A percentile compares a stretch with the other conserved stretches of the same genome.
These are phyloP conservation scores for Chrysolina haemoptera DNA, from an alignment of 2,888 invertebrate species.

Conservation along the genomic window DNA sequence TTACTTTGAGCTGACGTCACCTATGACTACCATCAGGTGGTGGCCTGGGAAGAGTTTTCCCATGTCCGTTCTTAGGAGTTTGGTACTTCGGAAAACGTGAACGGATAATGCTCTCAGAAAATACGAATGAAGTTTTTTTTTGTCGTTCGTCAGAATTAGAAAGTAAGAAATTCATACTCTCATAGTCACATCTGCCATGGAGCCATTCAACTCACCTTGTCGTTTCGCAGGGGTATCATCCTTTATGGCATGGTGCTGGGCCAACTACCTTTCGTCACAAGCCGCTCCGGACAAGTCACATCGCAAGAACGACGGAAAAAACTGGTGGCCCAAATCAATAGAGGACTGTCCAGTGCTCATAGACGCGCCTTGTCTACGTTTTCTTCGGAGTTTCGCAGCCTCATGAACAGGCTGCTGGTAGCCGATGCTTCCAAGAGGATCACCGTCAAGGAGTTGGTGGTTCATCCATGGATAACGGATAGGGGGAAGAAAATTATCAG, in stretches of 20 bases:
- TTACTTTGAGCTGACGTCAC: no score
- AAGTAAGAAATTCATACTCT: no score
- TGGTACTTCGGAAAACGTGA: no score
- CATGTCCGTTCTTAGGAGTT: no score
- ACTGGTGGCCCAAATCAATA: slow-evolving; percentile 78
- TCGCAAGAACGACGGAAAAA: slow-evolving; percentile 74
- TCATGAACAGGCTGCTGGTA: slow-evolving; percentile 73
- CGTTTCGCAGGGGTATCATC: slow-evolving; percentile 73
- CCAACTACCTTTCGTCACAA: slow-evolving; percentile 77
- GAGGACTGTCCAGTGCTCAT: slow-evolving; percentile 76
- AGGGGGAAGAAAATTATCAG: slow-evolving; percentile 72
- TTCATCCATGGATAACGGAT: slow-evolving; percentile 75
- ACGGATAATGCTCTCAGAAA: no score
- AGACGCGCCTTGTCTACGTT: slow-evolving; percentile 71
- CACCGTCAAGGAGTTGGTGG: slow-evolving; percentile 73
- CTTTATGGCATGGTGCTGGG: slow-evolving; percentile 84
- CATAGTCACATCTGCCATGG: no score
- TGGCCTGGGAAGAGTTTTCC: no score
- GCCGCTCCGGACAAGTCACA: slow-evolving; percentile 67
- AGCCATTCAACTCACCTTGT: no score
- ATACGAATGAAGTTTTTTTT: no score
- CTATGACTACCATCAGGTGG: no score
- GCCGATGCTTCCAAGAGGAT: slow-evolving; percentile 73
- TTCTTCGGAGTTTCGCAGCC: slow-evolving; percentile 68
- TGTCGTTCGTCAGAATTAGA: no score